Percentiles rank a stretch among this genome's conserved stretches.
phyloP scores from a whole-genome alignment of 2,888 invertebrate genomes.

The Venusia cambrica region DNA sequence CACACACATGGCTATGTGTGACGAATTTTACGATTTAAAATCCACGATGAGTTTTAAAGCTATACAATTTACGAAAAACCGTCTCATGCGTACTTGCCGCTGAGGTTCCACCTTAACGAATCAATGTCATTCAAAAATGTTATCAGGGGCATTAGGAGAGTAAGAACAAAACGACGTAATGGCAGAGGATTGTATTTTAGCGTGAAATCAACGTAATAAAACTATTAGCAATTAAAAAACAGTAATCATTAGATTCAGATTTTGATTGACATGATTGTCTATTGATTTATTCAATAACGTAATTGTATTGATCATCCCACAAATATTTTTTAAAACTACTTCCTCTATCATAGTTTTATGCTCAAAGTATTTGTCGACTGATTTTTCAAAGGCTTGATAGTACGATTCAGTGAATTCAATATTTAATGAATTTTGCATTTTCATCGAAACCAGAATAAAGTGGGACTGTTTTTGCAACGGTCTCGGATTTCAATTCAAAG shows the following conservation, averaged over 20 bases:
- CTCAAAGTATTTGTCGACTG: background rate
- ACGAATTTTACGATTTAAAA: no score
- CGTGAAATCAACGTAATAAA: conserved; percentile 20
- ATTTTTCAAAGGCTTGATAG: conserved; percentile 6
- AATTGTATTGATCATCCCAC: no score
- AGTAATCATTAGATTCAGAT: conserved; percentile 3
- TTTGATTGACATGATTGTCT: conserved; percentile 25
- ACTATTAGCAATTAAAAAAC: conserved; percentile 3
- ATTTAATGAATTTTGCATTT: conserved; percentile 35
- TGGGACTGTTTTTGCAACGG: conserved; percentile 39
- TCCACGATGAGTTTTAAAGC: no score
- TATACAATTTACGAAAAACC: no score
- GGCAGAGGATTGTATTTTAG: conserved; percentile 33
- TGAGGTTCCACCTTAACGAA: no score
- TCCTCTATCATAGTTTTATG: background rate
- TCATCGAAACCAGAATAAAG: conserved; percentile 36
- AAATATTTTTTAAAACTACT: conserved; percentile 6
- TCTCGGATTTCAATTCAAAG: conserved; percentile 25
- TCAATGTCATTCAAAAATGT: no score
- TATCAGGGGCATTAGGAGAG: conserved; percentile 37
- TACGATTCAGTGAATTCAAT: conserved; percentile 23
- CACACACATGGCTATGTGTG: no score
- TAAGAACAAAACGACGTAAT: conserved; percentile 37
- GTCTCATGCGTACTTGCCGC: no score
- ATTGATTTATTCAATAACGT: conserved; percentile 6